Percentiles rank a stretch among this genome's conserved stretches.
Conservation (phyloP, 2,888 invertebrate species). For the Margaritifera margaritifera region DNA sequence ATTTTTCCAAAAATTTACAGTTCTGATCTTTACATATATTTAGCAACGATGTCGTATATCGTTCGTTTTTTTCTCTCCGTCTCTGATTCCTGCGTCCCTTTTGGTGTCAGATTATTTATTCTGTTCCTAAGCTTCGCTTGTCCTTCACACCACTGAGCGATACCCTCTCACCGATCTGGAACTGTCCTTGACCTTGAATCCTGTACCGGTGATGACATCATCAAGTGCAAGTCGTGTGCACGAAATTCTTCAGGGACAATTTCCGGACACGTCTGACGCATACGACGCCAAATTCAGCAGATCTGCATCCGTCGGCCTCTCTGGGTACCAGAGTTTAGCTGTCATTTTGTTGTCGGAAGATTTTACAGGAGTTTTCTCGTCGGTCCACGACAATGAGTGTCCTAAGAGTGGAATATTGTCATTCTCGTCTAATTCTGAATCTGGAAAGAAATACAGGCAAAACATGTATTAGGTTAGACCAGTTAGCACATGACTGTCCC, state of each 20-base stretch:
- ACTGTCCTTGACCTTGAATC: neutral
- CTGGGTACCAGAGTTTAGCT: constrained; percentile 92
- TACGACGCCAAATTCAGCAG: constrained; percentile 52
- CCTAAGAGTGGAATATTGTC: constrained; percentile 47
- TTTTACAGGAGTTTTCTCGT: constrained; percentile 77
- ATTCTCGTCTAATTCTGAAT: constrained; percentile 32
- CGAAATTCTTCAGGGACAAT: too few relatives aligned
- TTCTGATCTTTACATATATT: too few relatives aligned
- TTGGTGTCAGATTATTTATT: too few relatives aligned
- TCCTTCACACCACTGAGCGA: neutral
- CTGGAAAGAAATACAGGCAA: constrained; percentile 3
- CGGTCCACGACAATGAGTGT: constrained; percentile 93
- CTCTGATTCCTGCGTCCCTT: too few relatives aligned
- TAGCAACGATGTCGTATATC: too few relatives aligned
- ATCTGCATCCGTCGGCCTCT: constrained; percentile 54
- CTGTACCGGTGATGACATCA: neutral
- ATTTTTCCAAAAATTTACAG: too few relatives aligned
- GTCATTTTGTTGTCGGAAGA: constrained; percentile 85
- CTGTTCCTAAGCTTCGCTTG: too few relatives aligned
- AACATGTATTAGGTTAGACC: too few relatives aligned
- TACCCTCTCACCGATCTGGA: too few relatives aligned
- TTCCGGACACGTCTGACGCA: constrained; percentile 15
- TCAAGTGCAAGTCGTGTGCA: too few relatives aligned
- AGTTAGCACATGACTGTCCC: neutral
- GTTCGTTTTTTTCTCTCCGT: too few relatives aligned